Conservation (phyloP, 2,888 invertebrate genomes). For the Watsonalla cultraria region DNA sequence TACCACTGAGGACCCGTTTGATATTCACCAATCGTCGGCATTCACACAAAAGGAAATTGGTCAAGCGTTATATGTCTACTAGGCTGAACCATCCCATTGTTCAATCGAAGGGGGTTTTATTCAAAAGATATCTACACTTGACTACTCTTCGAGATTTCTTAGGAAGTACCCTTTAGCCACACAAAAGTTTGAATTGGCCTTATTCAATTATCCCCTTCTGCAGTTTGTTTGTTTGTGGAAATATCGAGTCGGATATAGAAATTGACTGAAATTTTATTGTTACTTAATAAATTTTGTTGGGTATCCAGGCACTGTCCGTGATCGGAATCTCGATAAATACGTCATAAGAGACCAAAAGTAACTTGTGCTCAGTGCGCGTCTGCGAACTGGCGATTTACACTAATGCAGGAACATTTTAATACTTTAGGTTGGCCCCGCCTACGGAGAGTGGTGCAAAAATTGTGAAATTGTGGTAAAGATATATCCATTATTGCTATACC, state of each 20-base stretch:
- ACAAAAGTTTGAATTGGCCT: constrained; percentile 47
- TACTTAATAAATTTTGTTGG: constrained; percentile 19
- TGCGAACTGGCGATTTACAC: constrained; percentile 27
- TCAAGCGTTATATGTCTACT: constrained; percentile 74
- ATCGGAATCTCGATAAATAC: constrained; percentile 54
- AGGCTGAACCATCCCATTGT: constrained; percentile 67
- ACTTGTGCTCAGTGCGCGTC: constrained; percentile 53
- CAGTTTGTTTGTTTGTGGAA: constrained; percentile 29
- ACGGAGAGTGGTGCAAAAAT: too few relatives aligned
- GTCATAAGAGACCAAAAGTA: constrained; percentile 36
- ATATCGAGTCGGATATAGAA: background rate
- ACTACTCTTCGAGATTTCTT: constrained; percentile 49
- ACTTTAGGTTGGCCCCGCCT: too few relatives aligned
- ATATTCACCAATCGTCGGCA: constrained; percentile 68
- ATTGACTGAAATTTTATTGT: background rate
- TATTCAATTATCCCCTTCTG: constrained; percentile 45
- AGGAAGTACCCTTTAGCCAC: constrained; percentile 37
- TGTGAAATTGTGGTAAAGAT: background rate
- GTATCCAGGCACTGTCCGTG: constrained; percentile 40
- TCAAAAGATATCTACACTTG: constrained; percentile 59
- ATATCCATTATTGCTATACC: too few relatives aligned
- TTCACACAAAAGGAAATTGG: constrained; percentile 75
- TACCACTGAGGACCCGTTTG: constrained; percentile 56
- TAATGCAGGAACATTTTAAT: constrained; percentile 32
- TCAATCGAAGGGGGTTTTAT: constrained; percentile 62